Base-by-base conservation (phyloP, 2,797 vertebrate species). In the Remorina albescens region DNA sequence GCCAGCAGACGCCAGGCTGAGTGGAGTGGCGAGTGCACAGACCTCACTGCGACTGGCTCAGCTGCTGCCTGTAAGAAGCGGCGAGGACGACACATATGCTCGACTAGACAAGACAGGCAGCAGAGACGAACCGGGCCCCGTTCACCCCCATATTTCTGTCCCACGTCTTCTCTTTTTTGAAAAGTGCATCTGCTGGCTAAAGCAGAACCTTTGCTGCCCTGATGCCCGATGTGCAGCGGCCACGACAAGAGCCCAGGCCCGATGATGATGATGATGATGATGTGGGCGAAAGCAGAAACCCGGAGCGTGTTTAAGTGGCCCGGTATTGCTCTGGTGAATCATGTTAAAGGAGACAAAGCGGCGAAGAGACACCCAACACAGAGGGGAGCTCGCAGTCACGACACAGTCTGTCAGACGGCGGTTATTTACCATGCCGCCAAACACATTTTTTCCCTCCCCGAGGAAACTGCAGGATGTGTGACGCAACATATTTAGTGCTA, bases 31-130 rank as follows among this genome's bases (percentile, higher is more conserved):
- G 67, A 78, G 79, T 70, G 81, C 59, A 34, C 78, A 68, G 83
- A 81, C 44, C 66, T 82, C 61, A 67, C 66, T 70, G 84, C 74
- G 82, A 82, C 78, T 84, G 84, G 78, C 89, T 89, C 86, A 89
- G 90, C 90, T 92, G 90, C 87, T 78, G 83, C 84, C 87, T 86
- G 87, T 84, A 82, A 59, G 83, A 83, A 78, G 63, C 74, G 41
- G 74, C 16, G 30, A 82, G 71, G 74, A 67, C 32, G 56, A 82
- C 74, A 47, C 71, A 21, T 44, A 66, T 74, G 60, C 70, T 79
- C 63, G 61, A 82, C 62, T 5, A 73, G 77, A 88, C 56, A 1
- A 74, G 86, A 90, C 82, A 83, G 76, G 81, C 80, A 78, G 70
- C 80, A 83, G 73, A 81, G 81, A 82, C 2, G 57, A 70, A 41